phyloP scores from a whole-genome alignment of 2,888 invertebrate species.

The Ptycholaimellus sp. region DNA sequence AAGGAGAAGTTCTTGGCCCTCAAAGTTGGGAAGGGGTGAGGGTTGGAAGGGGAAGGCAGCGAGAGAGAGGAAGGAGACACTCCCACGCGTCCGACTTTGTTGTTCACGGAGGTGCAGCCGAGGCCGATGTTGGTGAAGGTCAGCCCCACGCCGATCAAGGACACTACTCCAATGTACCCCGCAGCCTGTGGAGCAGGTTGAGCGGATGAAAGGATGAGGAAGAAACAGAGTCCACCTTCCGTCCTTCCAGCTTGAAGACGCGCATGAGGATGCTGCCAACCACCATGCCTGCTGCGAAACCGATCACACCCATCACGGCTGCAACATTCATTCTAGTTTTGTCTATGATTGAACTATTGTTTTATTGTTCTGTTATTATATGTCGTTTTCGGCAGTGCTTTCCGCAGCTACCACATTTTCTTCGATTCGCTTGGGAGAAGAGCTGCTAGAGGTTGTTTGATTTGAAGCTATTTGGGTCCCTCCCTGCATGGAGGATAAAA shows the following conservation, averaged over 20 bases:
- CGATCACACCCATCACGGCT: conserved; percentile 14
- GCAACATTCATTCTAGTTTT: too few species aligned
- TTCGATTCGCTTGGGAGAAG: too few species aligned
- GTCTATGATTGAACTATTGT: too few species aligned
- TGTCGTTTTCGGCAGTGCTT: too few species aligned
- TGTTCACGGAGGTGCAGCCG: conserved; percentile 9
- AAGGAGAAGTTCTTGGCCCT: conserved; percentile 9
- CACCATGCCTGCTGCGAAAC: conserved; percentile 16
- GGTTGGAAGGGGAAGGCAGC: too few species aligned
- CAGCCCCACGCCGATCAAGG: conserved; percentile 15
- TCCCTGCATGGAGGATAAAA: too few species aligned
- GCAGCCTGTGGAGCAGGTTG: conserved; percentile 14
- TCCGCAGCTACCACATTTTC: too few species aligned
- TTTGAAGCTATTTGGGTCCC: too few species aligned
- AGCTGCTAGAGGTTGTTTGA: too few species aligned
- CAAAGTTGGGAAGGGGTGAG: too few species aligned
- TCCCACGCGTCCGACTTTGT: conserved; percentile 13
- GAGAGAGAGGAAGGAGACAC: conserved; percentile 3
- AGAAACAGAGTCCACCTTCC: conserved; percentile 2
- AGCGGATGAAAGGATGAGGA: background rate
- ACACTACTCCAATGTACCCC: conserved; percentile 16
- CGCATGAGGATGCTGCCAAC: conserved; percentile 14
- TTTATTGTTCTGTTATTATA: too few species aligned
- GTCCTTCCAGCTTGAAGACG: conserved; percentile 13
- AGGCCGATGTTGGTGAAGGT: conserved; percentile 15